Conservation (phyloP, 2,797 vertebrate genomes). For the Malurus splendens region DNA sequence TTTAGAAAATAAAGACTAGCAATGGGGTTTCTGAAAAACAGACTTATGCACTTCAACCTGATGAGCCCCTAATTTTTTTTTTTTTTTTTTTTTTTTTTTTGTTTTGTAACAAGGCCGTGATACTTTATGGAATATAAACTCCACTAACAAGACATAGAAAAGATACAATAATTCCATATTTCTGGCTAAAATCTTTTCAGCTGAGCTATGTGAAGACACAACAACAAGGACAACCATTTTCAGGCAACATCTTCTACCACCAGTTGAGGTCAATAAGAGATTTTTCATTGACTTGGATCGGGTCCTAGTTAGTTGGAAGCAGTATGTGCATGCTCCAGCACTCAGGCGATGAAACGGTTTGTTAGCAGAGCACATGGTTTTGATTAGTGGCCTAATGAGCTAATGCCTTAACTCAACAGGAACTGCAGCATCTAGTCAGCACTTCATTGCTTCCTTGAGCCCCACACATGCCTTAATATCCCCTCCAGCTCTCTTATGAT, state of each 20-base stretch:
- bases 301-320: background rate
- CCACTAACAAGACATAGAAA: background rate
- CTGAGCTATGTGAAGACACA: background rate
- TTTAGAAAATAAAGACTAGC: background rate
- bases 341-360: constrained; percentile 31
- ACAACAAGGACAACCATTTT: background rate
- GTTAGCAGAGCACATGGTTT: constrained; percentile 43
- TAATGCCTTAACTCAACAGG: constrained; percentile 16
- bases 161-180: background rate
- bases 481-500: background rate
- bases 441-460: background rate
- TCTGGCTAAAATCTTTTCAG: background rate
- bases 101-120: background rate
- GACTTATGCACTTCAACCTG: background rate
- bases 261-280: background rate
- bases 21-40: background rate
- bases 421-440: constrained; percentile 24
- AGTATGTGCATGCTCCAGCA: background rate
- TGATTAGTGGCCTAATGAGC: constrained; percentile 41
- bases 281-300: background rate
- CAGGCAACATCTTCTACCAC: background rate
- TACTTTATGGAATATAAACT: background rate
- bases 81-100: background rate
- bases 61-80: background rate
- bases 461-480: background rate